phyloP scores from a whole-genome alignment of 2,888 invertebrate species.

The Synergus laeviventris region DNA sequence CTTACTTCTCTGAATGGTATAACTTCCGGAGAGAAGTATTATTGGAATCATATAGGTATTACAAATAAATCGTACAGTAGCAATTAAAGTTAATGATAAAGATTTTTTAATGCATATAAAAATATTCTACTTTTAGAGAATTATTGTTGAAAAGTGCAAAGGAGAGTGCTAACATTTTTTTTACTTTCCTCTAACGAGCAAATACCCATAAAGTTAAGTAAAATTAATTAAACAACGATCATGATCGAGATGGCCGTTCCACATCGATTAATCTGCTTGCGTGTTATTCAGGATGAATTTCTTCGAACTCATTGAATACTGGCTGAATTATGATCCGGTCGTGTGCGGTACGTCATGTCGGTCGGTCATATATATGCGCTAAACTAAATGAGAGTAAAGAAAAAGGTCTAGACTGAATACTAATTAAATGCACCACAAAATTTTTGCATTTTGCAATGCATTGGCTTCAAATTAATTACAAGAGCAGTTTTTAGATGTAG shows the following conservation, averaged over 20 bases:
- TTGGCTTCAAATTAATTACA: neutral
- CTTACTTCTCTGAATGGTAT: conserved; percentile 10
- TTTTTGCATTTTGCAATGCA: neutral
- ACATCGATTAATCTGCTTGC: conserved; percentile 60
- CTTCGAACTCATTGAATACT: conserved; percentile 68
- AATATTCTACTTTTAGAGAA: too few species aligned
- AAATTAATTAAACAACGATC: conserved; percentile 3
- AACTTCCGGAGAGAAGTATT: conserved; percentile 16
- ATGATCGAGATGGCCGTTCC: conserved; percentile 52
- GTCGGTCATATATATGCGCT: conserved; percentile 10
- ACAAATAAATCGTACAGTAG: neutral
- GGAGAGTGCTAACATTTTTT: neutral
- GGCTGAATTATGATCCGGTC: conserved; percentile 64
- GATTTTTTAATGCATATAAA: neutral
- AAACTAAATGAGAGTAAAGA: conserved; percentile 20
- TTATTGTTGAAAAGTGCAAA: neutral
- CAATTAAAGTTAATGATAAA: neutral
- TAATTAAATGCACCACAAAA: neutral
- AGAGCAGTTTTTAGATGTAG: neutral
- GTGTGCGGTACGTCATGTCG: conserved; percentile 17
- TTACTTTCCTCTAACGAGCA: neutral
- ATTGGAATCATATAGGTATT: neutral
- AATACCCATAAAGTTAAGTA: neutral
- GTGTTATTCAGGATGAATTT: conserved; percentile 61
- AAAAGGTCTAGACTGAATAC: conserved; percentile 16